Base-by-base conservation (phyloP, 2,113 vertebrate genomes). In the Alethe castanea region DNA sequence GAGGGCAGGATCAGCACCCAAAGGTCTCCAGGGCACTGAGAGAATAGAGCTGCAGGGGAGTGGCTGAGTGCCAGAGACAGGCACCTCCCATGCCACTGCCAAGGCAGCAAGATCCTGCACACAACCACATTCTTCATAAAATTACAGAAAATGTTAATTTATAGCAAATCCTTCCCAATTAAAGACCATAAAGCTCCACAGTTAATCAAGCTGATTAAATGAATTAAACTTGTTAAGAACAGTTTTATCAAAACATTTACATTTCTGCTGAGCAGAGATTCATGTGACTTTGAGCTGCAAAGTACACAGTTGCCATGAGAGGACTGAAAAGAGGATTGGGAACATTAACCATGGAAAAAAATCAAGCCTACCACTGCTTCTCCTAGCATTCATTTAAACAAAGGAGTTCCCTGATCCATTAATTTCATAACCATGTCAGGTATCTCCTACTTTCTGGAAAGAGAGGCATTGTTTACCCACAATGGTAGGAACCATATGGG, bases 211-310 rank as follows among this genome's bases (percentile, higher is more conserved):
- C 56, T 89, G 66, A 65, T 65, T 85, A 94, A 91, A 90, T 17
- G 70, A 83, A 94, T 97, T 95, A 94, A 94, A 91, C 53, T 82
- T 69, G 35, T 54, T 91, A 95, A 86, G 94, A 94, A 95, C 48
- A 48, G 67, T 42, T 91, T 94, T 97, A 95, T 94, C 96, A 95
- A 98, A 98, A 97, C 95, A 93, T 98, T 98, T 97, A 96, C 96
- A 81, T 96, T 97, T 95, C 94, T 93, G 84, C 93, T 96, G 90
- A 92, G 89, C 92, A 81, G 81, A 96, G 80, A 95, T 97, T 95
- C 95, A 97, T 91, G 72, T 52, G 91, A 81, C 92, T 93, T 80
- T 54, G 69, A 92, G 80, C 83, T 74, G 72, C 90, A 91, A 94
- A 97, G 95, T 90, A 96, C 65, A 97, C 95, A 92, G 80, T 81